These are phyloP conservation scores for Drosophila navojoa DNA, from an alignment of 1,140 invertebrate species.

Conservation along the genomic window DNA sequence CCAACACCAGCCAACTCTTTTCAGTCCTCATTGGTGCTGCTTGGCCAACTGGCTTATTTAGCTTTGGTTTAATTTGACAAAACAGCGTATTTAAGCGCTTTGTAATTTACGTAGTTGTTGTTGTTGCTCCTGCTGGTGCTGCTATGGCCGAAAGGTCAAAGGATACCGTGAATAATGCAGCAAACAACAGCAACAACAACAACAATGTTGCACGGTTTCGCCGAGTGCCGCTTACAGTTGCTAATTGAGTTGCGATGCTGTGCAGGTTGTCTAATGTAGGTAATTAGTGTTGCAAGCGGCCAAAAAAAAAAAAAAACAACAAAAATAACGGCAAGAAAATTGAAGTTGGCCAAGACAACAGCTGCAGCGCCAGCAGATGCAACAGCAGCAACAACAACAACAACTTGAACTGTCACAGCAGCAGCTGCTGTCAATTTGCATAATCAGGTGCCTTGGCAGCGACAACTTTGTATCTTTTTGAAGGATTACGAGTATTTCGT, in stretches of 20 bases:
- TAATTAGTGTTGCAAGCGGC: slow-evolving; percentile 67
- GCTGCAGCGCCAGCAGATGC: neutral
- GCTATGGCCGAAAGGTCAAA: slow-evolving; percentile 57
- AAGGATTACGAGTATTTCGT: slow-evolving; percentile 22
- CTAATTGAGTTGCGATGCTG: slow-evolving; percentile 74
- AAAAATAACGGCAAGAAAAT: slow-evolving; percentile 32
- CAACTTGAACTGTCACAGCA: slow-evolving; percentile 5
- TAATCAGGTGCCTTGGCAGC: slow-evolving; percentile 37
- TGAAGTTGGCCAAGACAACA: slow-evolving; percentile 36
- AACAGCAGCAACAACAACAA: slow-evolving; percentile 23
- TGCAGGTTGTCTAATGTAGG: slow-evolving; percentile 76
- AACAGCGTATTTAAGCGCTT: slow-evolving; percentile 58
- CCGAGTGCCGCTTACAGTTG: slow-evolving; percentile 66
- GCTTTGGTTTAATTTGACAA: slow-evolving; percentile 73
- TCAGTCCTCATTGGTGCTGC: neutral
- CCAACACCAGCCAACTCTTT: neutral
- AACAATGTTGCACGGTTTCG: slow-evolving; percentile 38
- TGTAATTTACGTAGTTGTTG: slow-evolving; percentile 38
- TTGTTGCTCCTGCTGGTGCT: slow-evolving; percentile 6
- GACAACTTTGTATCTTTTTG: slow-evolving; percentile 36
- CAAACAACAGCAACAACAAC: slow-evolving; percentile 15
- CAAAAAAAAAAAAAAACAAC: slow-evolving; percentile 42
- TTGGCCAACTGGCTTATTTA: slow-evolving; percentile 54
- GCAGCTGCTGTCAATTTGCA: slow-evolving; percentile 49
- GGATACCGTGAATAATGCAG: slow-evolving; percentile 61